Evolutionary conservation across 2,113 vertebrate species (phyloP).

Genomic region (Oreochromis tanganicae): DNA sequence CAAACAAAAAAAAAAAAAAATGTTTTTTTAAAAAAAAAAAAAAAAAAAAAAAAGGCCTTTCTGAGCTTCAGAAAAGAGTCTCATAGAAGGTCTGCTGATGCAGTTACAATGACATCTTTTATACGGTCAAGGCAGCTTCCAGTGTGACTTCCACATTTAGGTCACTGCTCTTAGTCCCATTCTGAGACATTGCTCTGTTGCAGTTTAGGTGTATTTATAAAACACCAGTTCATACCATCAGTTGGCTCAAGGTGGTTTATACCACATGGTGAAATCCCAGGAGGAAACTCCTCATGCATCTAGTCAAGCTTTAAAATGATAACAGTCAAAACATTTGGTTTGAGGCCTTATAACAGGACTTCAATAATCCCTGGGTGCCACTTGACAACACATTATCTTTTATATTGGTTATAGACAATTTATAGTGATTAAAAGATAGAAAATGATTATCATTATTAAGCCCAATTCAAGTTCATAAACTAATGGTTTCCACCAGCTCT

Average conservation of each 20-base stretch:
- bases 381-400: background rate
- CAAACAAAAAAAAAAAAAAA: no score
- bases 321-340: background rate
- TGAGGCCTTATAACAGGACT: background rate
- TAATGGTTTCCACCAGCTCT: background rate
- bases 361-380: background rate
- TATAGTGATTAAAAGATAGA: background rate
- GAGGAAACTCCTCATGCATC: background rate
- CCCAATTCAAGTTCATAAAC: background rate
- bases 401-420: background rate
- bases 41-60: background rate
- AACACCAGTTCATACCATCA: background rate
- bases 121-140: rapidly evolving
- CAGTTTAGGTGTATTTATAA: background rate
- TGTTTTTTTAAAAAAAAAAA: no score
- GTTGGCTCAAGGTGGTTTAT: background rate
- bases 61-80: background rate
- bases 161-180: background rate
- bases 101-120: background rate
- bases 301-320: background rate
- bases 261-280: background rate
- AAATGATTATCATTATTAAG: background rate
- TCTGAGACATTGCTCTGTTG: background rate
- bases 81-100: background rate
- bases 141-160: background rate